Base-by-base conservation (phyloP, 2,888 invertebrate species). In the Ormyrus rosae region DNA sequence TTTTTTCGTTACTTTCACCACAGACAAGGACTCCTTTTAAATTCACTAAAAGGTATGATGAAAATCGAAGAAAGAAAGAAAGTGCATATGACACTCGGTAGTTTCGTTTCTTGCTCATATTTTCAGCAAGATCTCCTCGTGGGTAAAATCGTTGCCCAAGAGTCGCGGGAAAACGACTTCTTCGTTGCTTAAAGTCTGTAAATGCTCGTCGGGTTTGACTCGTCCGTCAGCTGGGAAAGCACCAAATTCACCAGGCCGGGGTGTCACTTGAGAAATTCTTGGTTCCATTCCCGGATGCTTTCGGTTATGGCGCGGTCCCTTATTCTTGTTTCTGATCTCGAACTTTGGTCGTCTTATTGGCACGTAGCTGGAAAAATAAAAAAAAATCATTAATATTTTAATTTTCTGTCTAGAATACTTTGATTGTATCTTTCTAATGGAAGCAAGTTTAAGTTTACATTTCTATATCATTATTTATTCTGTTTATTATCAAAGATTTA, bases 81-180 rank as follows among this genome's bases (percentile, higher is more conserved):
- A 67, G 53, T 51, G 50, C n/a, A 45, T 50, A 8, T 6, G 0
- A n/a, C 51, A n/a, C n/a, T 63, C 34, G 60, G 11, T 19, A 19
- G 19, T 19, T 19, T 34, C 53, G 19, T 13, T 19, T n/a, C 10
- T 50, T 6, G 45, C 5, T 77, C 34, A 81, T 13, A 73, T 11
- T 48, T 80, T 82, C 9, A 80, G 55, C 2, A 82, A 69, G 6
- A 82, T 60, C 19, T 82, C 80, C 45, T 82, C 82, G 72, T 72
- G 80, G n/a, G 74, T 58, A 11, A 80, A 82, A 19, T 80, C 82
- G 45, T 55, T 75, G 45, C 78, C 80, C 45, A 73, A 55, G 19
- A 74, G 45, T 6, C 74, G 65, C 0, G 75, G 71, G 13, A 71
- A 78, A n/a, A 60, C 45, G 4, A 64, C 34, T 10, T 80, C 63